Evolutionary conservation across 37 sponge, comb jelly and placozoan species (phyloP).

Genomic region (Ephydatia muelleri): DNA sequence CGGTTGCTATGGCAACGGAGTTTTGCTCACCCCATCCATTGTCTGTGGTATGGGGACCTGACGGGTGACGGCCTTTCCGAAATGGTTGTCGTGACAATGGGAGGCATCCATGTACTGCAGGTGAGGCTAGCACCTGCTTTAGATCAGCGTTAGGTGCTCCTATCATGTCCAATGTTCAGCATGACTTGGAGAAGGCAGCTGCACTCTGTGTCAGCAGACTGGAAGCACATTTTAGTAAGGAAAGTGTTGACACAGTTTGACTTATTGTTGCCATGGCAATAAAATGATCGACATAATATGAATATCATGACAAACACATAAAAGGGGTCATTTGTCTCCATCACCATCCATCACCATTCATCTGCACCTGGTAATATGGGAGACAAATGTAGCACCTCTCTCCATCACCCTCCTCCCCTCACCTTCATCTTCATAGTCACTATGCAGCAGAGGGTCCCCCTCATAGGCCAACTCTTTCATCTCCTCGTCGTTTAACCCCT

Average conservation of each 20-base stretch:
- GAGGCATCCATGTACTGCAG: slow-evolving; percentile 80
- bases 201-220: slow-evolving; percentile 20
- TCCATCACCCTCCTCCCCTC: no score
- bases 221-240: background rate
- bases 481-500: slow-evolving; percentile 36
- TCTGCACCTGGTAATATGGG: background rate
- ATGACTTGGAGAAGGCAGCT: slow-evolving; percentile 43
- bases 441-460: slow-evolving; percentile 42
- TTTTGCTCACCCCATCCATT: slow-evolving; percentile 74
- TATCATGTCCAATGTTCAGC: slow-evolving; percentile 11
- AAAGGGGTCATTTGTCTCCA: background rate
- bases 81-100: slow-evolving; percentile 59
- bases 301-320: background rate
- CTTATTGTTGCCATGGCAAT: background rate
- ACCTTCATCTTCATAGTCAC: slow-evolving; percentile 42
- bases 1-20: slow-evolving; percentile 33
- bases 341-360: background rate
- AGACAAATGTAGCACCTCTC: background rate
- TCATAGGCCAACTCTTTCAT: slow-evolving; percentile 53
- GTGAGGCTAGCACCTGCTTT: slow-evolving; percentile 9
- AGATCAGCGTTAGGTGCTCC: background rate
- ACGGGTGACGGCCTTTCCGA: slow-evolving; percentile 79
- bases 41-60: slow-evolving; percentile 70
- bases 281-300: background rate
- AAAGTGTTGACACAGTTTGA: background rate